These are phyloP conservation scores for Phytoseiulus persimilis DNA, from an alignment of 2,888 invertebrate species.

Conservation along the genomic window DNA sequence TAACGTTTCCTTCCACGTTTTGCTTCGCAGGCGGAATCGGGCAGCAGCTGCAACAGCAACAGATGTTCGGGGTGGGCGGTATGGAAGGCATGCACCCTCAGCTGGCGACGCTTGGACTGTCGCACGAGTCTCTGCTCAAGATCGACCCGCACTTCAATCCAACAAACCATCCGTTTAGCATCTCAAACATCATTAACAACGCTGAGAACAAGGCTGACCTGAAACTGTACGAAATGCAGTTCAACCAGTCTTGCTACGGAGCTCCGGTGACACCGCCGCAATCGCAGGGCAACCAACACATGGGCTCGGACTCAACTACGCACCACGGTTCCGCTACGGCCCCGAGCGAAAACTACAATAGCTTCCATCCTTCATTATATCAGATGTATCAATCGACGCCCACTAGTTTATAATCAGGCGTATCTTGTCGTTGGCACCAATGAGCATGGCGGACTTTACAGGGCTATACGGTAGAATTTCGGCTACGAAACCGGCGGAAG, in stretches of 20 bases:
- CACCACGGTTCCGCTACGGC: conserved; percentile 11
- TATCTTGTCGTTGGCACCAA: neutral
- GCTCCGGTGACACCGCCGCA: conserved; percentile 43
- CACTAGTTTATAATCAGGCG: conserved; percentile 35
- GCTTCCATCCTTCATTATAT: conserved; percentile 34
- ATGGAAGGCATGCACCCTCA: conserved; percentile 47
- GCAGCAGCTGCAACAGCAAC: conserved; percentile 42
- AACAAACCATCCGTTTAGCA: conserved; percentile 79
- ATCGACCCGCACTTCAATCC: conserved; percentile 48
- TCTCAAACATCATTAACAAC: conserved; percentile 78
- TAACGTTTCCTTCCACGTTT: neutral
- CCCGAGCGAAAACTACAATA: conserved; percentile 15
- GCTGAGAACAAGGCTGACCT: conserved; percentile 43
- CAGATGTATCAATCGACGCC: conserved; percentile 36
- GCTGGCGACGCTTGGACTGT: conserved; percentile 60
- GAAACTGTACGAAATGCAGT: conserved; percentile 45
- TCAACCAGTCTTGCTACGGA: conserved; percentile 41
- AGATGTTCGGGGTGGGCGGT: conserved; percentile 42
- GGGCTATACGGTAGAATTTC: neutral
- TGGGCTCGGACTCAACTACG: conserved; percentile 24
- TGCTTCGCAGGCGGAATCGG: neutral
- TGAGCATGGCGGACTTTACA: neutral
- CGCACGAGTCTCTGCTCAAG: conserved; percentile 57
- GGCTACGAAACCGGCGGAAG: neutral
- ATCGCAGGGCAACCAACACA: conserved; percentile 42